These are phyloP conservation scores for Agapetus fuscipes DNA, from an alignment of 2,888 invertebrate genomes.

Conservation along the genomic window DNA sequence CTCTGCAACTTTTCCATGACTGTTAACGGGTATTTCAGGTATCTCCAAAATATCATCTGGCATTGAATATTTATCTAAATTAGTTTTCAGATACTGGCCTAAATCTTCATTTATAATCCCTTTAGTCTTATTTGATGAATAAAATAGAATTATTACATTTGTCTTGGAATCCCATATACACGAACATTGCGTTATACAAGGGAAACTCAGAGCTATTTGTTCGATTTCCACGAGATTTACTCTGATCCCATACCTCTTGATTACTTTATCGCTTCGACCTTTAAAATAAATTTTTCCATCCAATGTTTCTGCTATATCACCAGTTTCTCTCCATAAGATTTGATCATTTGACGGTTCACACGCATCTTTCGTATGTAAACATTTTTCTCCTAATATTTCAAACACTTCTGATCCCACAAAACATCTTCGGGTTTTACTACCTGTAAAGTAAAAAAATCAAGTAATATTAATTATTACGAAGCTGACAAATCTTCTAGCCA, in stretches of 20 bases:
- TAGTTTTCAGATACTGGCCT: constrained; percentile 34
- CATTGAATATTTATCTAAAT: constrained; percentile 42
- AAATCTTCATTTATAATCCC: constrained; percentile 29
- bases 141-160: background rate
- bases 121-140: constrained; percentile 24
- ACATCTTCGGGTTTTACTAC: constrained; percentile 39
- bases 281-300: constrained; percentile 47
- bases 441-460: constrained; percentile 28
- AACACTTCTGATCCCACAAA: constrained; percentile 32
- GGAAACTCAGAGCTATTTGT: constrained; percentile 34
- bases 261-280: constrained; percentile 56
- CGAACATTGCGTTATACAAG: constrained; percentile 40
- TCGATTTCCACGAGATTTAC: constrained; percentile 53
- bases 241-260: constrained; percentile 71
- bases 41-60: constrained; percentile 58
- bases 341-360: constrained; percentile 23
- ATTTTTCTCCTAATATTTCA: constrained; percentile 1
- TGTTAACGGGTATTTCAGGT: constrained; percentile 49
- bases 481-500: background rate
- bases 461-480: constrained; percentile 1
- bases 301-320: constrained; percentile 57
- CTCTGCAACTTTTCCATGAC: constrained; percentile 59
- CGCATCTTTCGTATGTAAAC: too few relatives aligned
- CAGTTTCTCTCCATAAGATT: constrained; percentile 46
- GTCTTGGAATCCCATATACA: constrained; percentile 42